Evolutionary conservation across 2,797 vertebrate genomes (phyloP).

Genomic region (Enteromius radiatus): DNA sequence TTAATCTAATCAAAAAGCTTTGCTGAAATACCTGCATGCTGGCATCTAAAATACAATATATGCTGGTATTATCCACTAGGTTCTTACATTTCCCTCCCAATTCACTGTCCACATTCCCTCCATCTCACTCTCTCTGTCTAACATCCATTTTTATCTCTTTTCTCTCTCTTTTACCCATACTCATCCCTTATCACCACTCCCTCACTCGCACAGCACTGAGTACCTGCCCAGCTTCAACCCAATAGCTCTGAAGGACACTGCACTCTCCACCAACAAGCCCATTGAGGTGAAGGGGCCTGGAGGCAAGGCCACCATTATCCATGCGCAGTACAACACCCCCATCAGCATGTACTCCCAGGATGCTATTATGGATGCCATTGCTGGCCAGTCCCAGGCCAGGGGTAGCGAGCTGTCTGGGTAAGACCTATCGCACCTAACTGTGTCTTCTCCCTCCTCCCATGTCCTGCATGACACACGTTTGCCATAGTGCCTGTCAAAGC

Average conservation of each 20-base stretch:
- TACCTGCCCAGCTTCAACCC: constrained; percentile 86
- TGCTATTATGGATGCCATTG: constrained; percentile 98
- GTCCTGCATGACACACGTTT: constrained; percentile 42
- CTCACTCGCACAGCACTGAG: constrained; percentile 72
- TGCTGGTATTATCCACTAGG: constrained; percentile 9
- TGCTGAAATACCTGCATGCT: constrained; percentile 16
- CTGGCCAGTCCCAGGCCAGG: constrained; percentile 94
- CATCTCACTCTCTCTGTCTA: constrained; percentile 25
- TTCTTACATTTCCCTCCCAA: constrained; percentile 13
- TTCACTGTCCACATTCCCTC: neutral
- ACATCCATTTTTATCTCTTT: constrained; percentile 10
- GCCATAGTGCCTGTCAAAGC: constrained; percentile 30
- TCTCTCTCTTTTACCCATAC: constrained; percentile 48
- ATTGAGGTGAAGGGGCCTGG: constrained; percentile 97
- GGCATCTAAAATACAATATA: neutral
- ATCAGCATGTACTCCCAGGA: constrained; percentile 99
- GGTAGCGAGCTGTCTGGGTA: constrained; percentile 90
- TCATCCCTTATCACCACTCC: constrained; percentile 27
- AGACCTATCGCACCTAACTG: constrained; percentile 87
- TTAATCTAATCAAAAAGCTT: constrained; percentile 13
- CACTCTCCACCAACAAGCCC: constrained; percentile 87
- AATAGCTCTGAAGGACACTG: constrained; percentile 85
- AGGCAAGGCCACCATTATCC: constrained; percentile 90
- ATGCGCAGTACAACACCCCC: constrained; percentile 99
- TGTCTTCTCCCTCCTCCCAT: constrained; percentile 18